Evolutionary conservation across 2,113 vertebrate species (phyloP).

Genomic region (Xenus cinereus): DNA sequence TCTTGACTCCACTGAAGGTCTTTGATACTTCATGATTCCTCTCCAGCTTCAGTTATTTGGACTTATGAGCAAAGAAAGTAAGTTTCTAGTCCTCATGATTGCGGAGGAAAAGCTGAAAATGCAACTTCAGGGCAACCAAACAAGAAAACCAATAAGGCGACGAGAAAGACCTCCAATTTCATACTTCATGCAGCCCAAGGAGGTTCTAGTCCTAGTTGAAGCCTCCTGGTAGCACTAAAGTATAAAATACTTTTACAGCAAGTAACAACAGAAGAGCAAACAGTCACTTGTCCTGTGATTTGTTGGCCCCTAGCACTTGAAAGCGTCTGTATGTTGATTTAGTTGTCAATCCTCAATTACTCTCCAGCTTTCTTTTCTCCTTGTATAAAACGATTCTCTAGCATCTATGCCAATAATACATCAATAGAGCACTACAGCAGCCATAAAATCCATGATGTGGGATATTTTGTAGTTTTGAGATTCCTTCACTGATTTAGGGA

Average conservation of each 20-base stretch:
- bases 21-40: not conserved
- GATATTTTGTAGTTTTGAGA: not conserved
- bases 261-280: not conserved
- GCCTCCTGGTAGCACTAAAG: not conserved
- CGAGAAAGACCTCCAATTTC: not conserved
- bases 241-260: not conserved
- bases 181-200: not conserved
- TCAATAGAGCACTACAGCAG: not conserved
- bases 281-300: not conserved
- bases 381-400: not conserved
- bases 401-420: not conserved
- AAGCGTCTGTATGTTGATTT: not conserved
- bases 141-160: not conserved
- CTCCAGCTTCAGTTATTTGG: not conserved
- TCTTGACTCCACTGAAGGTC: not conserved
- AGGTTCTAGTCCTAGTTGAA: not conserved
- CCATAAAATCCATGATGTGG: not conserved
- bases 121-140: not conserved
- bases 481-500: not conserved
- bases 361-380: not conserved
- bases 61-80: not conserved
- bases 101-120: not conserved
- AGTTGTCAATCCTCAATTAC: not conserved
- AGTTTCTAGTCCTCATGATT: not conserved
- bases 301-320: not conserved